Evolutionary conservation across 2,797 vertebrate species (phyloP).

Genomic region (Clamator glandarius): DNA sequence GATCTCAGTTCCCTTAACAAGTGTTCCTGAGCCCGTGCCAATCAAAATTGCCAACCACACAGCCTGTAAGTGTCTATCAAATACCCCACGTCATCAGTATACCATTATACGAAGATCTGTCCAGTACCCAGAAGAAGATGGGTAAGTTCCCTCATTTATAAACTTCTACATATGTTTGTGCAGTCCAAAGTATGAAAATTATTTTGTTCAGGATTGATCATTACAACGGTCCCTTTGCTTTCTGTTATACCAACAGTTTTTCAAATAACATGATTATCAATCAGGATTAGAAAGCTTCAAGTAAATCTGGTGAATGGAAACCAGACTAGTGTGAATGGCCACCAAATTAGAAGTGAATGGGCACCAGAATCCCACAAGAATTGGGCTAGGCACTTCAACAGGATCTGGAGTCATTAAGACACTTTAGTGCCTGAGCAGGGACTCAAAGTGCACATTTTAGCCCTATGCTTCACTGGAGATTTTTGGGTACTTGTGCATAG

Average conservation of each 20-base stretch:
- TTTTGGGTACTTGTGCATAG: neutral
- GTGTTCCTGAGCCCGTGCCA: conserved; percentile 89
- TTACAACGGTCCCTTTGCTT: neutral
- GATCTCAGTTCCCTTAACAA: conserved; percentile 89
- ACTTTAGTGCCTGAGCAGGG: neutral
- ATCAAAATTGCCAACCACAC: conserved; percentile 96
- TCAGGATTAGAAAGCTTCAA: neutral
- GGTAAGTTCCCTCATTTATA: conserved; percentile 60
- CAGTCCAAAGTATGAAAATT: neutral
- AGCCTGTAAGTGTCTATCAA: conserved; percentile 88
- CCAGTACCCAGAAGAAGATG: conserved; percentile 73
- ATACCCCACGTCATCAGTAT: conserved; percentile 83
- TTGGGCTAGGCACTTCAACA: neutral
- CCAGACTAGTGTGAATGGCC: neutral
- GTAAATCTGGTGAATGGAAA: neutral
- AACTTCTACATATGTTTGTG: neutral
- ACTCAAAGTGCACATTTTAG: neutral
- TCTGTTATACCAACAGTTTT: neutral
- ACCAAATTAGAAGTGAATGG: neutral
- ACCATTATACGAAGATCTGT: conserved; percentile 82
- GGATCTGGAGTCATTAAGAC: neutral
- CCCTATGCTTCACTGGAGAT: neutral
- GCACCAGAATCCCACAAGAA: neutral
- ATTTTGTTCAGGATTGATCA: neutral
- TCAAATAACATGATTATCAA: neutral